Percentiles rank a stretch among this genome's conserved stretches.
Evolutionary conservation across 2,888 invertebrate genomes (phyloP).

Genomic region (Drosophila mulleri): DNA sequence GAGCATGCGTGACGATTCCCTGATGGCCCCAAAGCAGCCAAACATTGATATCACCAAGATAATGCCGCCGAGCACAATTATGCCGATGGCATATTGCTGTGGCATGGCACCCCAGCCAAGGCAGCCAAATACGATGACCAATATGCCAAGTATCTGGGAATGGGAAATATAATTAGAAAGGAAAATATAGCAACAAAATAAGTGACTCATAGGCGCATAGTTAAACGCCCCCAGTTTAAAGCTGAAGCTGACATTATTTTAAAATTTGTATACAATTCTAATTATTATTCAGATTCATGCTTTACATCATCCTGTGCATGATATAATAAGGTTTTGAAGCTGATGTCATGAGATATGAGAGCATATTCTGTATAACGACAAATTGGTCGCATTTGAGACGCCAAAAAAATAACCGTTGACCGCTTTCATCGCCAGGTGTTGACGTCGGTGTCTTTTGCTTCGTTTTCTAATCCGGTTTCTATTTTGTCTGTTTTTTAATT

Average conservation of each 20-base stretch:
- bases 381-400: conserved; percentile 11
- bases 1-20: conserved; percentile 79
- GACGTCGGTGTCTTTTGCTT: conserved; percentile 38
- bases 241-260: background rate
- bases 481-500: conserved; percentile 47
- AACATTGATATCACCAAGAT: conserved; percentile 77
- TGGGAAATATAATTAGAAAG: background rate
- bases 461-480: conserved; percentile 67
- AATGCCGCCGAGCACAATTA: conserved; percentile 70
- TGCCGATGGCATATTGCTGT: conserved; percentile 74
- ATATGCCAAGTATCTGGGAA: conserved; percentile 75
- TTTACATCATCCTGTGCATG: background rate
- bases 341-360: conserved; percentile 36
- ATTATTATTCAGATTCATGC: background rate
- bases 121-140: conserved; percentile 72
- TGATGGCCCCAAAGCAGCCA: conserved; percentile 78
- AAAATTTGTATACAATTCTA: background rate
- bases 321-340: background rate
- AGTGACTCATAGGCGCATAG: background rate
- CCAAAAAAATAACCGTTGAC: background rate
- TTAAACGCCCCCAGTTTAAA: background rate
- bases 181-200: background rate
- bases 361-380: conserved; percentile 7
- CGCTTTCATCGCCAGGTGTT: conserved; percentile 50
- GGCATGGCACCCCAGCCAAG: conserved; percentile 82